Base-by-base conservation (phyloP, 1,140 invertebrate genomes). In the Schlechtendalia chinensis region DNA sequence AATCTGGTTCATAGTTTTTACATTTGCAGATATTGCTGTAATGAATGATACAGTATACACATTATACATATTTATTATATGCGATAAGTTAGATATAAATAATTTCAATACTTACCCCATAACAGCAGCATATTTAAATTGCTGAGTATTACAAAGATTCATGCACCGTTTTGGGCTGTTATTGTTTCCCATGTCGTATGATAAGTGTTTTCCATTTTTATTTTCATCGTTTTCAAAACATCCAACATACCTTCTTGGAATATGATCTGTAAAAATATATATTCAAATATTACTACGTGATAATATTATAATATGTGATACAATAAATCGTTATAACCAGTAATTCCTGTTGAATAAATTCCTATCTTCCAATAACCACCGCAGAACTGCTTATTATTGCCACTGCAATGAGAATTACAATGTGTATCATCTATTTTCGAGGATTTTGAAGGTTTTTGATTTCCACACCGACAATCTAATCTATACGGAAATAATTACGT, bases 381-480 rank as follows among this genome's bases (percentile, higher is more conserved):
- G 87, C 95, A 97, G n/a, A 88, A 89, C 83, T 90, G 86, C 82
- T 89, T 89, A n/a, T 87, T 83, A 86, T 94, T 89, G 59, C 90
- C 91, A 63, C 93, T 89, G 84, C 93, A 95, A 85, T 93, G 93
- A 91, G 93, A 93, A 83, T 94, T 93, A 86, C 93, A 95, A 81
- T 90, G 91, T 8, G 90, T 90, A 84, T 93, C 91, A 19, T 83
- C 56, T 29, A 54, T 69, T 81, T 81, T 81, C 1, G 82, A 80
- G 22, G 89, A 86, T 24, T 87, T 85, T n/a, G 89, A 85, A n/a
- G 94, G 93, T 82, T 89, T 86, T 83, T 90, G 90, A 84, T 92
- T 91, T 56, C 95, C 95, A 89, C 96, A 98, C 87, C 95, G 97
- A 87, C 96, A 98, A 87, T 97, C 95, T 59, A 90, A 89, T 65